Percentiles rank a stretch among this genome's conserved stretches.
Conservation (phyloP, 2,888 invertebrate species). For the Polyommatus iphigenia region DNA sequence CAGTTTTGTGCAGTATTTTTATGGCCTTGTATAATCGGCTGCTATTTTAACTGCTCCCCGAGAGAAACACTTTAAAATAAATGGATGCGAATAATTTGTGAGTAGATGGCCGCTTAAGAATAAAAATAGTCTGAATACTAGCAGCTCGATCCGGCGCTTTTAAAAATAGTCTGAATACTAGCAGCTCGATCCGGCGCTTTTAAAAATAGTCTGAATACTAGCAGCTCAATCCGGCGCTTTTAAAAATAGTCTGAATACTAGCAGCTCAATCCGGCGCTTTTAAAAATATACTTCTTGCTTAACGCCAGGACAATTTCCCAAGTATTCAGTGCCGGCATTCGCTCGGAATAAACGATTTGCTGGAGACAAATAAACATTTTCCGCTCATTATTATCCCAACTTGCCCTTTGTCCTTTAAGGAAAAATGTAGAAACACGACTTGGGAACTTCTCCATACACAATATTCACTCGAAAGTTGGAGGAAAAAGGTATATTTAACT, state of each 20-base stretch:
- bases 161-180: too few relatives aligned
- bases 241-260: conserved; percentile 50
- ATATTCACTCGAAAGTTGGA: neutral
- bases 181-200: conserved; percentile 51
- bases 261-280: conserved; percentile 51
- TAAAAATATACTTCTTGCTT: conserved; percentile 48
- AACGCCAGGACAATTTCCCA: conserved; percentile 51
- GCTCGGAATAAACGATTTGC: conserved; percentile 52
- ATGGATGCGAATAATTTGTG: conserved; percentile 48
- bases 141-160: conserved; percentile 51
- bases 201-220: conserved; percentile 50
- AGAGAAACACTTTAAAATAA: conserved; percentile 35
- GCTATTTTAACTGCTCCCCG: conserved; percentile 28
- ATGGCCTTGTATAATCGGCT: conserved; percentile 28
- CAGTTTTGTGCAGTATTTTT: conserved; percentile 18
- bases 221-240: too few relatives aligned
- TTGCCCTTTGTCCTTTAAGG: conserved; percentile 39
- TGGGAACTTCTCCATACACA: neutral
- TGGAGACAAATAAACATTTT: conserved; percentile 49
- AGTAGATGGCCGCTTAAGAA: conserved; percentile 46
- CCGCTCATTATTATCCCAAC: conserved; percentile 45
- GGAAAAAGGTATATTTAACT: neutral
- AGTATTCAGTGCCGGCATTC: conserved; percentile 52
- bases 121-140: conserved; percentile 50
- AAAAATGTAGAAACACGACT: conserved; percentile 8